phyloP scores from a whole-genome alignment of 2,888 invertebrate genomes.

The Limenitis camilla region DNA sequence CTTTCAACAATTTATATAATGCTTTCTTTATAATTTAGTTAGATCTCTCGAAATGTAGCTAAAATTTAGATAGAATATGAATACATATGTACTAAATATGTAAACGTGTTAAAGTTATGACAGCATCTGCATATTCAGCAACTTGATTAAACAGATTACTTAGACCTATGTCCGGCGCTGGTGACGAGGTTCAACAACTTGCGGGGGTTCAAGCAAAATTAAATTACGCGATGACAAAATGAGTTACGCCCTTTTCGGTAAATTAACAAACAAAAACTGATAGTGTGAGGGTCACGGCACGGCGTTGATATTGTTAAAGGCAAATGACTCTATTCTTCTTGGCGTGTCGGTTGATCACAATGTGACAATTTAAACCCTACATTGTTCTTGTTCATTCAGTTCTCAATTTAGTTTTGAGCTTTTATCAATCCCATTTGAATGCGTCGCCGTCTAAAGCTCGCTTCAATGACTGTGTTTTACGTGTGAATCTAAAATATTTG shows the following conservation, averaged over 20 bases:
- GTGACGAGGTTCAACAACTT: constrained; percentile 37
- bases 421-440: constrained; percentile 58
- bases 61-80: too few relatives aligned
- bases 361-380: constrained; percentile 58
- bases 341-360: constrained; percentile 55
- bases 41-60: too few relatives aligned
- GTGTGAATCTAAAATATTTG: background rate
- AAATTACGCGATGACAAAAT: constrained; percentile 73
- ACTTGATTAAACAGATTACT: constrained; percentile 54
- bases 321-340: constrained; percentile 71
- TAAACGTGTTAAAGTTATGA: background rate
- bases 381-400: constrained; percentile 65
- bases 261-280: constrained; percentile 75
- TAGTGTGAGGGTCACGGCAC: constrained; percentile 61
- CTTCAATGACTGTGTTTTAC: constrained; percentile 25
- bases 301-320: constrained; percentile 67
- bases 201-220: constrained; percentile 65
- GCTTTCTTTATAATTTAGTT: too few relatives aligned
- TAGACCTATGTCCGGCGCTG: constrained; percentile 50
- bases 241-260: constrained; percentile 74
- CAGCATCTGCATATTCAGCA: constrained; percentile 40
- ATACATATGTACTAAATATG: too few relatives aligned
- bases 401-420: constrained; percentile 62
- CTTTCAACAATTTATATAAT: too few relatives aligned
- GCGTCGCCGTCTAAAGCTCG: constrained; percentile 24